A percentile compares a stretch with the other conserved stretches of the same genome.
Conservation (phyloP, 2,797 vertebrate genomes). For the Tragopan temminckii region DNA sequence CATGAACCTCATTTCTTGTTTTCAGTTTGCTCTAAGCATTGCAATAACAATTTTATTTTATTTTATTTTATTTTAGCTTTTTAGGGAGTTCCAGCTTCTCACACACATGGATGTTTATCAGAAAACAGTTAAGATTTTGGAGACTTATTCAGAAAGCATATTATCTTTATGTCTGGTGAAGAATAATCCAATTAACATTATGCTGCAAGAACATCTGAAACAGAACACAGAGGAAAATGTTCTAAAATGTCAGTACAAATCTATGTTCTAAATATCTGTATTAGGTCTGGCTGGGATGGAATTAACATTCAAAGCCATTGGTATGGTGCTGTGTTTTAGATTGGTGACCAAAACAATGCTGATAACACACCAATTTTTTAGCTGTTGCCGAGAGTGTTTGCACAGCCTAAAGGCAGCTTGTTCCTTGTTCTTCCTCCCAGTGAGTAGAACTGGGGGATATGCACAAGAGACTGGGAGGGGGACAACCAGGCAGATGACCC, state of each 20-base stretch:
- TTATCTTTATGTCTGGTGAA: conserved; percentile 64
- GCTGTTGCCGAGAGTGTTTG: neutral
- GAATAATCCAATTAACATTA: conserved; percentile 73
- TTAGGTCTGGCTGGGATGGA: neutral
- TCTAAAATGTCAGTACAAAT: conserved; percentile 74
- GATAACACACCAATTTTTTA: neutral
- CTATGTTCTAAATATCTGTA: neutral
- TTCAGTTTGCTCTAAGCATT: neutral
- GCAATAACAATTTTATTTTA: neutral
- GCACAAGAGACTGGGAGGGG: neutral
- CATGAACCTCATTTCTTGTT: neutral
- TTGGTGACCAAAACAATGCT: neutral
- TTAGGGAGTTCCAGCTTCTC: conserved; percentile 80
- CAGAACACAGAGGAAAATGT: conserved; percentile 63
- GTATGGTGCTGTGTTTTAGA: neutral
- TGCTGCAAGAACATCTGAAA: conserved; percentile 76
- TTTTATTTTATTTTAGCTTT: conserved; percentile 67
- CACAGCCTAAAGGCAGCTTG: neutral
- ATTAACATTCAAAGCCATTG: neutral
- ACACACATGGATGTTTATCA: conserved; percentile 77
- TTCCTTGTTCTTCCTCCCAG: neutral
- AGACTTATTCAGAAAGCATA: conserved; percentile 79
- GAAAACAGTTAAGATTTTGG: conserved; percentile 79
- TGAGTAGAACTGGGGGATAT: neutral
- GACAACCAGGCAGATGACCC: neutral